Conservation (phyloP, 2,797 vertebrate genomes). For the Sus cebifrons region DNA sequence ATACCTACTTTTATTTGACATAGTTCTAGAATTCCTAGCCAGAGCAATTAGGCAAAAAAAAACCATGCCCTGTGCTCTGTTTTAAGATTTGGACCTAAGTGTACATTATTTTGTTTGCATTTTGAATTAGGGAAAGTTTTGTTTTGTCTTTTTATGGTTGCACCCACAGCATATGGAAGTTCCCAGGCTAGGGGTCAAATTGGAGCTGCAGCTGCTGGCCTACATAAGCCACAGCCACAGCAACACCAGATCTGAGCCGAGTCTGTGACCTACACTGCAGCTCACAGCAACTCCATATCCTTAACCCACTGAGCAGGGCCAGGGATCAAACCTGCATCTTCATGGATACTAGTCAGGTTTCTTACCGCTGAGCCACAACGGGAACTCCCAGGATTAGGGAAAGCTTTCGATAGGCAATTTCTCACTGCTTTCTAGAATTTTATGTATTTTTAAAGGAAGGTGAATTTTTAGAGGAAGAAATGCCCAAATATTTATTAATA, state of each 20-base stretch:
- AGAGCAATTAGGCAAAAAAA: neutral
- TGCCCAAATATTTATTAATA: neutral
- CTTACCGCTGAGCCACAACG: too few relatives aligned
- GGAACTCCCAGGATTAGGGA: neutral
- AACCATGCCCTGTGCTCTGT: neutral
- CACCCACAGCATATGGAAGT: too few relatives aligned
- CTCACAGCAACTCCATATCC: too few relatives aligned
- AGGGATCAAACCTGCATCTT: too few relatives aligned
- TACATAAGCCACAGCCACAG: too few relatives aligned
- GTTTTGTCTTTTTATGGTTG: too few relatives aligned
- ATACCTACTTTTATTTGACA: neutral
- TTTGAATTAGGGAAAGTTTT: neutral
- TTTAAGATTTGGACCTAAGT: neutral
- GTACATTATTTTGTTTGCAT: neutral
- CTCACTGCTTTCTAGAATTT: neutral
- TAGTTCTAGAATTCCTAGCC: neutral
- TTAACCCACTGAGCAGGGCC: too few relatives aligned
- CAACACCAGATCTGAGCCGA: too few relatives aligned
- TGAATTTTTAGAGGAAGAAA: neutral
- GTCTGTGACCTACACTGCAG: too few relatives aligned
- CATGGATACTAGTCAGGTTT: too few relatives aligned
- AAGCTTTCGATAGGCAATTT: neutral
- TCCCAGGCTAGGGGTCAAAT: too few relatives aligned
- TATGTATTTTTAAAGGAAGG: conserved; percentile 25
- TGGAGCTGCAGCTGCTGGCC: too few relatives aligned